Evolutionary conservation across 2,888 invertebrate species (phyloP).

Genomic region (Phyllotreta striolata): DNA sequence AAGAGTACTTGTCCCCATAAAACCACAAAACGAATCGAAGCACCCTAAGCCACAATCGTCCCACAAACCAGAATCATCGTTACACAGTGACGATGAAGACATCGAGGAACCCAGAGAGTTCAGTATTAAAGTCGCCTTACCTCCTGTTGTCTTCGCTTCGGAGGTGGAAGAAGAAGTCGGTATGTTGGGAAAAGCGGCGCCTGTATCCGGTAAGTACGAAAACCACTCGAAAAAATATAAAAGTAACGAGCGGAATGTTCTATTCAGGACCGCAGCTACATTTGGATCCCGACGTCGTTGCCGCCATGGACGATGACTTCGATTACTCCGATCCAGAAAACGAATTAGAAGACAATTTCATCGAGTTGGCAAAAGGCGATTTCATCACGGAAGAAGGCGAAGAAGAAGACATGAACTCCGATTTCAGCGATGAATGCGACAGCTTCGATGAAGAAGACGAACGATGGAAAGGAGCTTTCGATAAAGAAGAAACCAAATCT

Average conservation of each 20-base stretch:
- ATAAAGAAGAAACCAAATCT: conserved; percentile 82
- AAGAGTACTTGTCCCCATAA: conserved; percentile 75
- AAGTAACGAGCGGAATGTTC: not conserved
- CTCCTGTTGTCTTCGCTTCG: conserved; percentile 53
- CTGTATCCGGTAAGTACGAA: conserved; percentile 64
- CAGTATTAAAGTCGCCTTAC: conserved; percentile 45
- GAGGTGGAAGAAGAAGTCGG: conserved; percentile 84
- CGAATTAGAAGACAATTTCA: conserved; percentile 91
- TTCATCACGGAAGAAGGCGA: conserved; percentile 61
- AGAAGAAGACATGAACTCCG: conserved; percentile 60
- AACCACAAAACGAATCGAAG: conserved; percentile 8
- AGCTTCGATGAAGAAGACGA: conserved; percentile 60
- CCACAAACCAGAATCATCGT: no score
- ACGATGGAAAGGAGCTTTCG: conserved; percentile 50
- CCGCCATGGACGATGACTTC: conserved; percentile 93
- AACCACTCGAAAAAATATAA: not conserved
- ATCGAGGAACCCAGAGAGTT: conserved; percentile 43
- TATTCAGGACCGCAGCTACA: conserved; percentile 68
- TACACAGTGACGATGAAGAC: conserved; percentile 39
- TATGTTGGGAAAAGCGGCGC: conserved; percentile 81
- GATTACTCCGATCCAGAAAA: conserved; percentile 85
- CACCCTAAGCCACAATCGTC: no score
- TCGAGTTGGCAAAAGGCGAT: conserved; percentile 78
- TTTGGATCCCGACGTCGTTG: conserved; percentile 91
- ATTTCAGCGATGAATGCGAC: conserved; percentile 50